Base-by-base conservation (phyloP, 2,113 vertebrate species). In the Eudorcas thomsonii region DNA sequence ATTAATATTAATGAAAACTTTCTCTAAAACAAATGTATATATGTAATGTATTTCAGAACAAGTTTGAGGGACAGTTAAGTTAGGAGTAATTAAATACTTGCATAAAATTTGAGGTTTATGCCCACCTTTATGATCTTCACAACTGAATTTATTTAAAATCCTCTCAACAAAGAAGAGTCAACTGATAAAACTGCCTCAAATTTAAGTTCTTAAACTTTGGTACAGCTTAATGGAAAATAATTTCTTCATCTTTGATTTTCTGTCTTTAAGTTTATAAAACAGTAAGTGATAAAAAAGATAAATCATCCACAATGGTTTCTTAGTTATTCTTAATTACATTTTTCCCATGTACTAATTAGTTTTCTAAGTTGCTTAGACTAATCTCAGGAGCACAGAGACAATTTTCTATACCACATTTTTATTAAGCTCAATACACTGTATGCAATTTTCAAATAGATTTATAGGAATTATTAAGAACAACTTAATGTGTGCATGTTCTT, bases 391-490 rank as follows among this genome's bases (percentile, higher is more conserved):
- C 25, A 74, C 50, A 60, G 55, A 97, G 97, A 96, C 21, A 92
- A 91, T 85, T 94, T 97, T 90, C 62, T 80, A 57, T 74, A 81
- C 43, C 30, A 82, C 59, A 84, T 86, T 97, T 98, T 97, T 97
- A 97, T 98, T 90, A 97, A 98, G 96, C 39, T 94, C 62, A 95
- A n/a, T 92, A 52, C 85, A 92, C 62, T 97, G 0, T 54, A 77
- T 71, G 7, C 39, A 91, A 83, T 82, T 78, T 98, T 90, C n/a
- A 95, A 98, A 97, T 85, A 96, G 50, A 96, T 98, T 94, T 98
- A 81, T 54, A 98, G 52, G 94, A 98, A 91, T 98, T 96, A 97
- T 77, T 86, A 98, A 36, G 95, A 48, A 52, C 90, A 98, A 87
- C 36, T 92, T 96, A 92, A 97, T 91, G 17, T 96, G 33, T 97